phyloP scores from a whole-genome alignment of 2,888 invertebrate genomes.

The Lycaena phlaeas region DNA sequence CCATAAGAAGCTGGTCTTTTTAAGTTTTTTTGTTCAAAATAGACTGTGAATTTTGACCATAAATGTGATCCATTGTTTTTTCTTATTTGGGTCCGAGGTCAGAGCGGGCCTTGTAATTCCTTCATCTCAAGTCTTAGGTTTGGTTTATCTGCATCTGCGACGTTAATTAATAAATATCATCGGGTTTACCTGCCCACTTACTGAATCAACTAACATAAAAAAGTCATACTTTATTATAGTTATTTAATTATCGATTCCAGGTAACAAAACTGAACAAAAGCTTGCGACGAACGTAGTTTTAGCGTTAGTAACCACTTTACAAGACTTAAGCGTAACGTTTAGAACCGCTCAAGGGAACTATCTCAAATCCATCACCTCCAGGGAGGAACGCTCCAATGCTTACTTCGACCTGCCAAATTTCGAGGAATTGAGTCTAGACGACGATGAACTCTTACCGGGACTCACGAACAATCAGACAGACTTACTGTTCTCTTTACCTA shows the following conservation, averaged over 20 bases:
- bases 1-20: no score
- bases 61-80: no score
- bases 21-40: no score
- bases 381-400: slow-evolving; percentile 92
- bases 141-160: no score
- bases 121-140: no score
- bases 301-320: slow-evolving; percentile 88
- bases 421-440: slow-evolving; percentile 71
- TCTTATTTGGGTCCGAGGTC: no score
- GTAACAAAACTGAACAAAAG: slow-evolving; percentile 80
- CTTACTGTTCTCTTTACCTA: slow-evolving; percentile 50
- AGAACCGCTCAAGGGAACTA: slow-evolving; percentile 90
- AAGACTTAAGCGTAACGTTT: slow-evolving; percentile 89
- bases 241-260: slow-evolving; percentile 56
- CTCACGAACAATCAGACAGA: slow-evolving; percentile 58
- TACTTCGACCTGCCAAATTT: slow-evolving; percentile 84
- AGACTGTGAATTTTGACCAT: no score
- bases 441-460: slow-evolving; percentile 51
- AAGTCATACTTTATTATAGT: no score
- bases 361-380: slow-evolving; percentile 87
- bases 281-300: slow-evolving; percentile 88
- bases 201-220: no score
- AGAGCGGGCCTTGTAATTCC: no score
- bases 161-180: no score
- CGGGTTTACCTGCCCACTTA: no score